These are phyloP conservation scores for Phymanthus crucifer DNA, from an alignment of 92 coral and sea anemone species.

Conservation along the genomic window DNA sequence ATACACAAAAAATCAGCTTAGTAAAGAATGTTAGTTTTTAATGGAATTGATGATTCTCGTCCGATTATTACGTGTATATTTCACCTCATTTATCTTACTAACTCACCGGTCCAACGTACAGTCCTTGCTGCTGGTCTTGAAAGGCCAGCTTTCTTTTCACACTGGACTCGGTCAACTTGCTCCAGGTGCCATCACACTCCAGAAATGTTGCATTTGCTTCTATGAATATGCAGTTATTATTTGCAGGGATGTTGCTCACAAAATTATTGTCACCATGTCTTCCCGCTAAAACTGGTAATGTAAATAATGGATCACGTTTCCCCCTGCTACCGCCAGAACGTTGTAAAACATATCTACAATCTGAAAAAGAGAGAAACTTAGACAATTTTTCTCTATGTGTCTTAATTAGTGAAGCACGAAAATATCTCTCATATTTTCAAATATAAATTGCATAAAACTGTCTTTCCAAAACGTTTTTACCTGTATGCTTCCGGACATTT, in stretches of 20 bases:
- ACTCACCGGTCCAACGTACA: conserved; percentile 35
- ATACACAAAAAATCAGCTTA: not conserved
- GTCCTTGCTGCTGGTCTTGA: not conserved
- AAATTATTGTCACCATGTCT: not conserved
- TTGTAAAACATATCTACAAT: not conserved
- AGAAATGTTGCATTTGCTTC: conserved; percentile 17
- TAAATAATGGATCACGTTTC: conserved; percentile 10
- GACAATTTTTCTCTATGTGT: not conserved
- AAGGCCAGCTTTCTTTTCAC: conserved; percentile 6
- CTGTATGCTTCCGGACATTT: conserved; percentile 27
- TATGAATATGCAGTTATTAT: conserved; percentile 12
- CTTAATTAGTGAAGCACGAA: not conserved
- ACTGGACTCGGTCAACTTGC: not conserved
- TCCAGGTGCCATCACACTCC: conserved; percentile 37
- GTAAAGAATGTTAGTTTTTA: not conserved
- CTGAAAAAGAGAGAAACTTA: not conserved
- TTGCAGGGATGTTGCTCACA: not conserved
- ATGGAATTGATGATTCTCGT: not conserved
- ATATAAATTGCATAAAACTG: not conserved
- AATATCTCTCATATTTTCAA: not conserved
- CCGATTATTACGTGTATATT: not conserved
- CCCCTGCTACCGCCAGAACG: not conserved
- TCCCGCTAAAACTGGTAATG: conserved; percentile 22
- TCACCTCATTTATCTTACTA: no score
- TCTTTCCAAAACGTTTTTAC: not conserved